Evolutionary conservation across 2,888 invertebrate genomes (phyloP).

Genomic region (Pristionchus entomophagus): DNA sequence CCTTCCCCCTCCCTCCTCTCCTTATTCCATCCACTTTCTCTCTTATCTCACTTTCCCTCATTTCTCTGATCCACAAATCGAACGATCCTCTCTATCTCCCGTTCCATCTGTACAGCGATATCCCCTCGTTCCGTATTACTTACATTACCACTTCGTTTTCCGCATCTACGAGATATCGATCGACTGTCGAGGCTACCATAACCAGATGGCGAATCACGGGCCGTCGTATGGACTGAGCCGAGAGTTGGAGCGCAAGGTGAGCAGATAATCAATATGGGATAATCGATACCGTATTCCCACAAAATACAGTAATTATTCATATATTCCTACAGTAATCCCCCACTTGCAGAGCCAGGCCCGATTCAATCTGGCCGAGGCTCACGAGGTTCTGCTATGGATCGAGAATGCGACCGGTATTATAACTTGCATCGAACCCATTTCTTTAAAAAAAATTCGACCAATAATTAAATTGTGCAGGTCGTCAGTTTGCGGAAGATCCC

Average conservation of each 20-base stretch:
- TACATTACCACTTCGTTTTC: background rate
- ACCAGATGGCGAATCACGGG: conserved; percentile 76
- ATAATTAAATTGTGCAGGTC: conserved; percentile 21
- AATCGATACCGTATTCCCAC: background rate
- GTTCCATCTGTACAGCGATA: background rate
- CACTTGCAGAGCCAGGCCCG: conserved; percentile 78
- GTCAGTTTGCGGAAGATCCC: conserved; percentile 72
- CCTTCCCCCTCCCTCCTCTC: background rate
- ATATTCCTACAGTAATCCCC: background rate
- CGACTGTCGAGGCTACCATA: background rate
- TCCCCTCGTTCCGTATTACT: background rate
- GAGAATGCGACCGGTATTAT: conserved; percentile 71
- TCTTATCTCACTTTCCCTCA: conserved; percentile 43
- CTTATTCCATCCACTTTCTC: conserved; percentile 32
- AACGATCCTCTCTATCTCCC: background rate
- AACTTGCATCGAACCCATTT: no score
- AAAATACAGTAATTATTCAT: no score
- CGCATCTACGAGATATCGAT: background rate
- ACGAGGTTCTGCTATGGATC: conserved; percentile 78
- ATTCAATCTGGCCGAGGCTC: conserved; percentile 78
- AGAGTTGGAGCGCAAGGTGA: conserved; percentile 75
- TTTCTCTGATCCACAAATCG: conserved; percentile 11
- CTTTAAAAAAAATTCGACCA: background rate
- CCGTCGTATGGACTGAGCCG: conserved; percentile 76
- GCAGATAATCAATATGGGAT: background rate